phyloP scores from a whole-genome alignment of 2,113 vertebrate species.

The Poeciliopsis occidentalis region DNA sequence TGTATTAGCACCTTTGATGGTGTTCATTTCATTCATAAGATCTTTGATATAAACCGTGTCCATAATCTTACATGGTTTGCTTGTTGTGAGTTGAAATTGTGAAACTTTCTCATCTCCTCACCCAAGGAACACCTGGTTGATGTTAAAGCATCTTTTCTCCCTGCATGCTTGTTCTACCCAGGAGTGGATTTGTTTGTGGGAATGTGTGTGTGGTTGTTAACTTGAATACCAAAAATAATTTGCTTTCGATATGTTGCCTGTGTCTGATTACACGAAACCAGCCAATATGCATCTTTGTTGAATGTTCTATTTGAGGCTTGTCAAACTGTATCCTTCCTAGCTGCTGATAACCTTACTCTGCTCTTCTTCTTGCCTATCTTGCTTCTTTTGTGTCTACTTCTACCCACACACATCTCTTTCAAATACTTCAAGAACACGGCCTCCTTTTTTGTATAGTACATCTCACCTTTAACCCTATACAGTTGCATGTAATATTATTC shows the following conservation, averaged over 20 bases:
- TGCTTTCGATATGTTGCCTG: slow-evolving; percentile 65
- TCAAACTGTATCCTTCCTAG: slow-evolving; percentile 20
- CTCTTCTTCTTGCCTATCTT: slow-evolving; percentile 13
- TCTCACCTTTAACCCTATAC: neutral
- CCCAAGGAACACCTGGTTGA: slow-evolving; percentile 28
- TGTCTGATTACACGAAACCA: slow-evolving; percentile 48
- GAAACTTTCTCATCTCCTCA: slow-evolving; percentile 37
- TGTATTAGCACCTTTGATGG: slow-evolving; percentile 20
- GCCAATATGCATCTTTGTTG: slow-evolving; percentile 62
- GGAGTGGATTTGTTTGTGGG: slow-evolving; percentile 35
- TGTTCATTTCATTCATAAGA: slow-evolving; percentile 13
- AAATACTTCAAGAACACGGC: neutral
- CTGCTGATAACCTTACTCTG: slow-evolving; percentile 38
- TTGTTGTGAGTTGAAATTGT: slow-evolving; percentile 41
- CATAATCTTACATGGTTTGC: slow-evolving; percentile 26
- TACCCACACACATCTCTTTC: slow-evolving; percentile 14
- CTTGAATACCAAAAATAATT: slow-evolving; percentile 36
- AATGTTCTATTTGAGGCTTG: slow-evolving; percentile 56
- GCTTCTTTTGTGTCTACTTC: slow-evolving; percentile 6
- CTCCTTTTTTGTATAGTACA: neutral
- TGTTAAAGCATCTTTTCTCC: slow-evolving; percentile 47
- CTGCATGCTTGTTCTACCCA: slow-evolving; percentile 61
- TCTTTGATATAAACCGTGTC: slow-evolving; percentile 33
- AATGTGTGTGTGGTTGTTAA: slow-evolving; percentile 26
- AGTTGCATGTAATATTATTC: neutral